Conservation (phyloP, 2,888 invertebrate species). For the Melanostoma scalare region DNA sequence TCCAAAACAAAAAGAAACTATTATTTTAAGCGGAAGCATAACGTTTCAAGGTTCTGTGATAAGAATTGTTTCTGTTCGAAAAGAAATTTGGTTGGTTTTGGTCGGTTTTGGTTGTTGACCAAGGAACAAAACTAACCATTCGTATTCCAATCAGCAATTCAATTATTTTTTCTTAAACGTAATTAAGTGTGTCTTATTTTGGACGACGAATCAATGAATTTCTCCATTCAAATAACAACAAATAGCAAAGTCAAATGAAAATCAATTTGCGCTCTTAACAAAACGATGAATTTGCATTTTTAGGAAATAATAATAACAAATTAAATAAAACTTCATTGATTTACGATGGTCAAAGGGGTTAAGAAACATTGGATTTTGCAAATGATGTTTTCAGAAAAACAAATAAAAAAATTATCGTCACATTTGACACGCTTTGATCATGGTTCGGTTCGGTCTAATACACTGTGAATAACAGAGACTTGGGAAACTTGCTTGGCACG, state of each 20-base stretch:
- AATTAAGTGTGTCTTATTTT: constrained; percentile 45
- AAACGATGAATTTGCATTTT: neutral
- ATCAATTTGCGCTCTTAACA: neutral
- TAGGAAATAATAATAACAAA: constrained; percentile 6
- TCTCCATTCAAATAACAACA: constrained; percentile 34
- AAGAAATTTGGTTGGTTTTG: constrained; percentile 19
- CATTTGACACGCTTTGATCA: neutral
- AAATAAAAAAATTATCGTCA: neutral
- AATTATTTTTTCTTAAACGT: constrained; percentile 40
- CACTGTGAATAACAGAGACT: no score
- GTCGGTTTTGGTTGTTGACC: constrained; percentile 7
- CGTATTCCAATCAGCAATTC: constrained; percentile 45
- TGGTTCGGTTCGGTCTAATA: neutral
- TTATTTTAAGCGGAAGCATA: constrained; percentile 14
- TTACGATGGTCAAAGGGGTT: neutral
- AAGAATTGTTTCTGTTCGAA: constrained; percentile 13
- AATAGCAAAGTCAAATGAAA: constrained; percentile 12
- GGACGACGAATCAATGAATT: constrained; percentile 48
- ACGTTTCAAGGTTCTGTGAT: constrained; percentile 1
- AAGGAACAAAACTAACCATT: constrained; percentile 29
- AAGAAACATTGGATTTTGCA: neutral
- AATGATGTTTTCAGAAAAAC: constrained; percentile 5
- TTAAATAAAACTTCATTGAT: constrained; percentile 7
- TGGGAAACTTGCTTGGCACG: no score
- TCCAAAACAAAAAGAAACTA: constrained; percentile 18